Evolutionary conservation across 1,140 invertebrate species (phyloP), one percentile per base, ranked within the genome.

Genomic region (Argopecten irradians): DNA sequence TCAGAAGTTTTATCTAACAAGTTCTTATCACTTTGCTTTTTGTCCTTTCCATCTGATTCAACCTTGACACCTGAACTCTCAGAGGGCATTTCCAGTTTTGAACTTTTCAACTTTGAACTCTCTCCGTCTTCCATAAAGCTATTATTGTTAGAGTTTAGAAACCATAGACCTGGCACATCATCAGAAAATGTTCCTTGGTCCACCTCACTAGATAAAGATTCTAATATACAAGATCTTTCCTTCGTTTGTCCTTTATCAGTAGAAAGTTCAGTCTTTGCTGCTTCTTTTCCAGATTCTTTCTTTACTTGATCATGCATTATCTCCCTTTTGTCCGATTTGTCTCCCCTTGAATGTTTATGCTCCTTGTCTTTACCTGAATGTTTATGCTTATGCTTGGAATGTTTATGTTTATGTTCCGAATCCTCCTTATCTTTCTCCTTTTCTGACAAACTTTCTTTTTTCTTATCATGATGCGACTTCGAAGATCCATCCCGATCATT

Each of bases 281-380:
- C 36, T 55, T 82, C 71, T 43, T 32, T 83, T 35, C 32, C 28
- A 39, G 82, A 87, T 36, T 35, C 36, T 87, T 82, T 33, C 34
- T 19, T 34, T 39, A 35, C 85, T 71, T 85, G 82, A 36, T 89
- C 71, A 34, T 14, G n/a, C 43, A n/a, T 89, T 39, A 87, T 84
- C 8, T 85, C 86, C 43, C 86, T 34, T 46, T 36, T 90, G n/a
- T 71, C 84, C 35, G 34, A 33, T 34, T 71, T 84, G 0, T 86
- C 28, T n/a, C 83, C 83, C 32, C n/a, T 43, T 46, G 36, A 82
- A 22, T 33, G 86, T 35, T 46, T 83, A 46, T 89, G 83, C 84
- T 41, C 82, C 9, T 41, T 83, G 7, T 87, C 86, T 87, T 87
- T 90, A 35, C 41, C 86, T 86, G 84, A 43, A 87, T 46, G 41